Base-by-base conservation (phyloP, 2,797 vertebrate species). In the Gallirallus australis region DNA sequence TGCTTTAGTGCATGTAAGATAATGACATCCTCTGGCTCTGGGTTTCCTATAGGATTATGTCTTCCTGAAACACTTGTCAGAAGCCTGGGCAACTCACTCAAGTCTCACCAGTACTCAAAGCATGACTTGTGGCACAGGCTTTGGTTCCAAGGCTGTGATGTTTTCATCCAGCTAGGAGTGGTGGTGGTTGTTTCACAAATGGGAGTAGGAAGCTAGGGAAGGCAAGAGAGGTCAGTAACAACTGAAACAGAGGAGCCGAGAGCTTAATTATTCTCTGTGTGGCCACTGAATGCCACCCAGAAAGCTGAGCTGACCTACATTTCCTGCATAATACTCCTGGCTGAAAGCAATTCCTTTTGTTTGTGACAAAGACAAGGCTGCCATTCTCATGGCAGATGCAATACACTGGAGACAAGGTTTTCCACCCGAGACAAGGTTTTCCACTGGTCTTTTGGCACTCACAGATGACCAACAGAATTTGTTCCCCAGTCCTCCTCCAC, bases 71-170 rank as follows among this genome's bases (percentile, higher is more conserved):
- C 31, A 52, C 3, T 3, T 17, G 12, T 35, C 40, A 71, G 33
- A 40, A 93, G 47, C 30, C 47, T 1, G 0, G 20, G 53, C 45
- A 35, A 39, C 40, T 69, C n/a, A 54, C n/a, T 56, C 14, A 27
- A 35, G 23, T 48, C 9, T 66, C 27, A 24, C 4, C 27, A 8
- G 39, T 45, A 15, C 63, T 71, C 15, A 48, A 68, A 68, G 64
- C 0, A 0, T 42, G n/a, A 8, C 4, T 73, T 37, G 20, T 11
- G 13, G 13, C 35, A 64, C 9, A 9, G 2, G 4, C 5, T 61
- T 28, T 7, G 9, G 54, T 33, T 47, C 45, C 33, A 35, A 85
- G 37, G 37, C 14, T 70, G 66, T 21, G 52, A 68, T 1, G 0
- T 73, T 56, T 85, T 69, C 25, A 56, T 60, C 50, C 9, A 15